Evolutionary conservation across 2,797 vertebrate genomes (phyloP).

Genomic region (Sebastes umbrosus): DNA sequence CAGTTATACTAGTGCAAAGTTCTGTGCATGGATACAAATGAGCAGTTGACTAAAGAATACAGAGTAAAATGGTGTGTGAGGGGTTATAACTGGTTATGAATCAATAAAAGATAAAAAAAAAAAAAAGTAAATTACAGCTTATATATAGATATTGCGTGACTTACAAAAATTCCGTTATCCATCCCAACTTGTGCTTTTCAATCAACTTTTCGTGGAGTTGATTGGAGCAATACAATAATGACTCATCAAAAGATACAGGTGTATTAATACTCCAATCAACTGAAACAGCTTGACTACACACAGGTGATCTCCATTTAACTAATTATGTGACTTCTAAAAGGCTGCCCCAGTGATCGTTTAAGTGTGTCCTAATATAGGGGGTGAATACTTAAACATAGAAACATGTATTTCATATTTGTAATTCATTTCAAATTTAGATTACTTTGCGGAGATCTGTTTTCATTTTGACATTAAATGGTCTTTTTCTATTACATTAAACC

Average conservation of each 20-base stretch:
- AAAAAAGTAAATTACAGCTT: neutral
- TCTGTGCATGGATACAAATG: fast-evolving
- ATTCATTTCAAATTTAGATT: neutral
- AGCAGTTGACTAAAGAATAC: too few species aligned
- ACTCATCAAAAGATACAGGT: neutral
- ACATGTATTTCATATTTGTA: too few species aligned
- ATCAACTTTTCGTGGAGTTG: neutral
- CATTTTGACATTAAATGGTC: neutral
- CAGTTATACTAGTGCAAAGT: too few species aligned
- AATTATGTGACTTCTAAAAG: neutral
- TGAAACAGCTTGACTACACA: neutral
- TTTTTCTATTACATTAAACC: neutral
- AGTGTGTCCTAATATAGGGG: too few species aligned
- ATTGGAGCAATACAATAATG: neutral
- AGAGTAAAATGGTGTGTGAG: too few species aligned
- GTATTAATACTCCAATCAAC: neutral
- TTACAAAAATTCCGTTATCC: neutral
- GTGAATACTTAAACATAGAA: too few species aligned
- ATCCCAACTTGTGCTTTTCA: neutral
- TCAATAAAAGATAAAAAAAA: too few species aligned
- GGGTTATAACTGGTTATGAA: too few species aligned
- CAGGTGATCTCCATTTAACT: neutral
- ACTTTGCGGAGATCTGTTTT: neutral
- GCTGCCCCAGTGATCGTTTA: too few species aligned
- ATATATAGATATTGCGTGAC: neutral